Evolutionary conservation across 2,888 invertebrate species (phyloP), one percentile per base, ranked within the genome.

Genomic region (Prionchulus punctatus): DNA sequence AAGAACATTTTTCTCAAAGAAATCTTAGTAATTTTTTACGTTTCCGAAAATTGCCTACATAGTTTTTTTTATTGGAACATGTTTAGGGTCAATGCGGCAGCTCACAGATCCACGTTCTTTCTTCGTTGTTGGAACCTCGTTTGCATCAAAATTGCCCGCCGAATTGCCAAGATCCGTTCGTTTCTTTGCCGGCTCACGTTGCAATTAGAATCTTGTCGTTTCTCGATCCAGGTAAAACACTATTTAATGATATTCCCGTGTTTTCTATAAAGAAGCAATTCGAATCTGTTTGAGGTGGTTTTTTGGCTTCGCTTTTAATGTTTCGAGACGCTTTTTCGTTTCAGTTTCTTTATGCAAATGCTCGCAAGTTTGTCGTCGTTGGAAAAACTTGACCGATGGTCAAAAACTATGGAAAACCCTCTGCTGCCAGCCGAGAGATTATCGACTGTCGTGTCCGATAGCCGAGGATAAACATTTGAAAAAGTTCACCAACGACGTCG

Each of bases 91-190:
- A 67, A 50, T 72, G 73, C 66, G 70, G 71, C 27, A 60, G 69
- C 25, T 68, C 72, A n/a, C 74, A 74, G 65, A 65, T 72, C 36
- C 75, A 75, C 60, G 60, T 73, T 56, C 63, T 75, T 57, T 74
- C 74, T 7, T 66, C 73, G 36, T 65, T 67, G 54, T 66, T 73
- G 66, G 70, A 67, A 50, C 64, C 67, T 2, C 67, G 66, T 50
- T 65, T 73, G 23, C 75, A 75, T 59, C 64, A 67, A 43, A 69
- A 70, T 27, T 75, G 75, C 61, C 73, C 73, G 18, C 69, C 70
- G n/a, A 75, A 74, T 63, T 75, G 75, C 60, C 69, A 71, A 59
- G 75, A 75, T 62, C 67, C 71, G 43, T 61, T 75, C 31, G 69
- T 71, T 31, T 71, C 71, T 70, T 64, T 75, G 31, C 75, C 75